Evolutionary conservation across 2,888 invertebrate species (phyloP).

Genomic region (Teleogryllus oceanicus): DNA sequence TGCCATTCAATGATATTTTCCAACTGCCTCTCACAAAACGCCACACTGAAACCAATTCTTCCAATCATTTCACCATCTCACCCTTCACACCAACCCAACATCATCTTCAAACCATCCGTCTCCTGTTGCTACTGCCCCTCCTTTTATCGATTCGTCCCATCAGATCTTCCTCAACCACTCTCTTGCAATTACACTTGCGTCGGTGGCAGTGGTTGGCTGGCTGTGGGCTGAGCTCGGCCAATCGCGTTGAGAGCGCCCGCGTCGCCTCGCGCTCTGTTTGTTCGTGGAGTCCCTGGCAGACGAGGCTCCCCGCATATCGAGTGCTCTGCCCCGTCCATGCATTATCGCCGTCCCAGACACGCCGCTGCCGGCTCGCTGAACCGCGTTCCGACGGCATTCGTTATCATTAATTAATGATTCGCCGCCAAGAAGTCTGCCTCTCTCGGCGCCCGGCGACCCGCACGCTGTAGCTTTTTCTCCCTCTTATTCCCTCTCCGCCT

Average conservation of each 20-base stretch:
- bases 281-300: neutral
- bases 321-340: neutral
- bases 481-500: neutral
- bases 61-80: too few relatives aligned
- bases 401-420: slow-evolving; percentile 18
- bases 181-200: too few relatives aligned
- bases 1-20: too few relatives aligned
- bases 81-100: too few relatives aligned
- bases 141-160: too few relatives aligned
- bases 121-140: too few relatives aligned
- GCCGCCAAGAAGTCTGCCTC: neutral
- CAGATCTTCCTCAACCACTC: too few relatives aligned
- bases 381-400: neutral
- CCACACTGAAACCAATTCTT: too few relatives aligned
- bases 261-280: neutral
- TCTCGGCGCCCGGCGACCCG: neutral
- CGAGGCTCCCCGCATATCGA: neutral
- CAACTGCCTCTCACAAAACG: too few relatives aligned
- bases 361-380: neutral
- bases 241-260: neutral
- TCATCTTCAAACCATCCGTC: too few relatives aligned
- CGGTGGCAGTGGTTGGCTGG: too few relatives aligned
- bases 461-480: neutral
- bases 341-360: neutral
- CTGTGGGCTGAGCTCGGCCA: neutral